Base-by-base conservation (phyloP, 2,797 vertebrate species). In the Danio choprae region DNA sequence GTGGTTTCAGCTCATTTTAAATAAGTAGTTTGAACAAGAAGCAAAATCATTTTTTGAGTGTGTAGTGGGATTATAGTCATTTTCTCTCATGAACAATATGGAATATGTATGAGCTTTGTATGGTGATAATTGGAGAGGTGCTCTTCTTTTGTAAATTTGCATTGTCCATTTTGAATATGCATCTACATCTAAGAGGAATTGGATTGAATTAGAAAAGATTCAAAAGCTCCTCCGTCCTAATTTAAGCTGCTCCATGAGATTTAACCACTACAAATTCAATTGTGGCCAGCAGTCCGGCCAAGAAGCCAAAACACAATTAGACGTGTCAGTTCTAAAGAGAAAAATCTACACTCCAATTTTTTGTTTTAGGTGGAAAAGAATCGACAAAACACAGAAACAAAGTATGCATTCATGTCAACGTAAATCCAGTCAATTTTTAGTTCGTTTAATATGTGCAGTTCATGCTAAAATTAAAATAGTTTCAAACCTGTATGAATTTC, bases 281-380 rank as follows among this genome's bases (percentile, higher is more conserved):
- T 74, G 44, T 63, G 73, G 40, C 70, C 22, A 41, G 7, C 22
- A 58, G 71, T 81, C 79, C 79, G 79, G 77, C 83, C 70, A 83
- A 83, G 75, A 70, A 65, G 76, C 36, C 6, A 79, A 83, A 79
- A 73, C 69, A n/a, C 55, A 59, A 72, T 72, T 56, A 83, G 56
- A 56, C 12, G 10, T 18, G 38, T 83, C 76, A 46, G 48, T 53
- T 43, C 41, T 82, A 51, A 29, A 79, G n/a, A 79, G 13, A n/a
- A n/a, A 58, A 68, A 43, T 9, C 8, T 75, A 63, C 44, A 7
- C 20, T 65, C 64, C 48, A 58, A 76, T 77, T 68, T n/a, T 29
- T 6, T 65, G 56, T 68, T n/a, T 29, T 6, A 65, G 56, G 13
- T n/a, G 38, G 11, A 48, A 64, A 63, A 40, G 11, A 13, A 13